These are phyloP conservation scores for Lampropteryx suffumata DNA, from an alignment of 2,888 invertebrate species.

Conservation along the genomic window DNA sequence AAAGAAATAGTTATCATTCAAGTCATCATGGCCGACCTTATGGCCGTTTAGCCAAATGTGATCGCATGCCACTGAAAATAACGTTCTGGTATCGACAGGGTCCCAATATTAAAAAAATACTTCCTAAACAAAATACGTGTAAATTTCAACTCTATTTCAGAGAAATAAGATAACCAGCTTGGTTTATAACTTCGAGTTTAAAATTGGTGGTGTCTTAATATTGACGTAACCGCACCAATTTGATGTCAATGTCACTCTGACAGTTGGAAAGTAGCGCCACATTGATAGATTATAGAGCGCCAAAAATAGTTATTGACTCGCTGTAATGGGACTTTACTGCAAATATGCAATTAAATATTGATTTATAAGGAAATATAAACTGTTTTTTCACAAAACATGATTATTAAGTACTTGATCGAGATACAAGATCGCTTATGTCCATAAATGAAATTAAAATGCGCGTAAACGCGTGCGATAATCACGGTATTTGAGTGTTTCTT, in stretches of 20 bases:
- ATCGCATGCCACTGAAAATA: slow-evolving; percentile 14
- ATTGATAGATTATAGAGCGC: slow-evolving; percentile 40
- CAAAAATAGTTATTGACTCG: slow-evolving; percentile 41
- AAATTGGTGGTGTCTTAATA: slow-evolving; percentile 27
- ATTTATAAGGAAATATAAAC: slow-evolving; percentile 33
- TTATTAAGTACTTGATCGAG: slow-evolving; percentile 19
- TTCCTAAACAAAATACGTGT: background rate
- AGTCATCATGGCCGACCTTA: slow-evolving; percentile 23
- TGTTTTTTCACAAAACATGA: slow-evolving; percentile 22
- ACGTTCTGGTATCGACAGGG: slow-evolving; percentile 11
- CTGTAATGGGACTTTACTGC: slow-evolving; percentile 38
- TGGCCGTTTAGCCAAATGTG: slow-evolving; percentile 17
- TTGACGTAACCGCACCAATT: slow-evolving; percentile 44
- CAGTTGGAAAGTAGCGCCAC: slow-evolving; percentile 46
- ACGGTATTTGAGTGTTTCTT: slow-evolving; percentile 9
- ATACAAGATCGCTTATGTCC: slow-evolving; percentile 20
- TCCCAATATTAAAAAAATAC: background rate
- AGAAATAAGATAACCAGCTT: background rate
- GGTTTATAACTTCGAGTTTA: background rate
- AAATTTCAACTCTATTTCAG: slow-evolving; percentile 5
- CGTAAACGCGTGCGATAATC: slow-evolving; percentile 16
- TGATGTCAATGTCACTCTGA: slow-evolving; percentile 51
- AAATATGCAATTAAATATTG: slow-evolving; percentile 36
- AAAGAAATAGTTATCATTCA: slow-evolving; percentile 23
- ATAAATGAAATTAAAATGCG: slow-evolving; percentile 18